Evolutionary conservation across 35 echinoderm and acorn worm genomes (phyloP).

Genomic region (Patiria miniata): DNA sequence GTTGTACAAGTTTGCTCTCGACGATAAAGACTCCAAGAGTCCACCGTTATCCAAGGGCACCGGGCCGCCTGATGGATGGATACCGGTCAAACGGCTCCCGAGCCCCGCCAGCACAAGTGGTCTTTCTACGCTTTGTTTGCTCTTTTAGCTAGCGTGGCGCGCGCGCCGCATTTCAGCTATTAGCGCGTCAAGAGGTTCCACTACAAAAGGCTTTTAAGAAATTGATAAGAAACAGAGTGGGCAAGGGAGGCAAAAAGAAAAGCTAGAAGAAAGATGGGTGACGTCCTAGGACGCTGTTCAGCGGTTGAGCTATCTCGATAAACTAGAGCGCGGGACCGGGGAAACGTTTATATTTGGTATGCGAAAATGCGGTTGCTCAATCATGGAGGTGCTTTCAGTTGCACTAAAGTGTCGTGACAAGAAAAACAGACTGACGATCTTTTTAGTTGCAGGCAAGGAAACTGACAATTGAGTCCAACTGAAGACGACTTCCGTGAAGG

Average conservation of each 20-base stretch:
- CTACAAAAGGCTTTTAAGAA: conserved; percentile 34
- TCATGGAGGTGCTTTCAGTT: no score
- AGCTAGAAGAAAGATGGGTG: not conserved
- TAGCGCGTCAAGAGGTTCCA: not conserved
- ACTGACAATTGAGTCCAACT: no score
- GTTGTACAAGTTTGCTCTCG: not conserved
- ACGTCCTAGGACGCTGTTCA: not conserved
- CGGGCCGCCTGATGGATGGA: no score
- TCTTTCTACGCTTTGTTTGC: not conserved
- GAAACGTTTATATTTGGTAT: not conserved
- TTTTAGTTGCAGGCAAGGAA: no score
- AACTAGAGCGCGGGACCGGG: not conserved
- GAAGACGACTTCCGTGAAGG: no score
- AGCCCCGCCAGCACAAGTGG: not conserved
- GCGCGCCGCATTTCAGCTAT: conserved; percentile 2
- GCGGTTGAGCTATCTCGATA: not conserved
- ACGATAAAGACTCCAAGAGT: no score
- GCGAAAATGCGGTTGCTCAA: no score
- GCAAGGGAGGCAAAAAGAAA: not conserved
- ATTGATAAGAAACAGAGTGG: conserved; percentile 9
- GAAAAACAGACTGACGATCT: no score
- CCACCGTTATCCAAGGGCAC: no score
- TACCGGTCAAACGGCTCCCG: no score
- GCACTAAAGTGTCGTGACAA: no score
- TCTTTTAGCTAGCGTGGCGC: not conserved